Percentiles rank a stretch among this genome's conserved stretches.
Evolutionary conservation across 2,888 invertebrate genomes (phyloP).

Genomic region (Nowickia ferox): DNA sequence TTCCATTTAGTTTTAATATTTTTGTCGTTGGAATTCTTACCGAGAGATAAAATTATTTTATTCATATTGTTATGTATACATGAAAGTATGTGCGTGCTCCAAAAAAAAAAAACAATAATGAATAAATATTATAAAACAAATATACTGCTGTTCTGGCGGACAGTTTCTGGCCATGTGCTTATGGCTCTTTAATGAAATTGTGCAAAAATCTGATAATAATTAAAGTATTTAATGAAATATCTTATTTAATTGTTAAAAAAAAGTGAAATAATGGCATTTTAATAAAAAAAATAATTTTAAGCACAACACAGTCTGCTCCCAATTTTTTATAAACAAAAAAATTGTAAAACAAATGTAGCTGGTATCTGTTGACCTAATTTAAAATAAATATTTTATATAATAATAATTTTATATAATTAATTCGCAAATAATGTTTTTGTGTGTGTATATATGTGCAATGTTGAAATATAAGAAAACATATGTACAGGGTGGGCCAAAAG

Average conservation of each 20-base stretch:
- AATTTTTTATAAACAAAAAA: slow-evolving; percentile 37
- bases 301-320: slow-evolving; percentile 41
- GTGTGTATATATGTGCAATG: too few relatives aligned
- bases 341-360: slow-evolving; percentile 4
- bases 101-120: not conserved
- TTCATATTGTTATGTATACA: slow-evolving; percentile 38
- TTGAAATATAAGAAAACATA: too few relatives aligned
- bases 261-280: slow-evolving; percentile 41
- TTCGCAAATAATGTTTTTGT: not conserved
- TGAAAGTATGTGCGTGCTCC: not conserved
- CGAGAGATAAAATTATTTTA: slow-evolving; percentile 46
- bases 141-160: slow-evolving; percentile 9
- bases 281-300: slow-evolving; percentile 6
- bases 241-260: slow-evolving; percentile 42
- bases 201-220: slow-evolving; percentile 37
- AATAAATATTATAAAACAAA: not conserved
- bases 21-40: slow-evolving; percentile 36
- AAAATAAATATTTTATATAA: not conserved
- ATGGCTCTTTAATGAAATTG: slow-evolving; percentile 46
- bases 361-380: slow-evolving; percentile 21
- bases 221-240: slow-evolving; percentile 30
- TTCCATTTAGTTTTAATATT: slow-evolving; percentile 59
- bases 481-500: too few relatives aligned
- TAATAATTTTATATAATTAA: not conserved
- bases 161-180: slow-evolving; percentile 39